phyloP scores from a whole-genome alignment of 2,888 invertebrate species.

The Rhingia campestris region DNA sequence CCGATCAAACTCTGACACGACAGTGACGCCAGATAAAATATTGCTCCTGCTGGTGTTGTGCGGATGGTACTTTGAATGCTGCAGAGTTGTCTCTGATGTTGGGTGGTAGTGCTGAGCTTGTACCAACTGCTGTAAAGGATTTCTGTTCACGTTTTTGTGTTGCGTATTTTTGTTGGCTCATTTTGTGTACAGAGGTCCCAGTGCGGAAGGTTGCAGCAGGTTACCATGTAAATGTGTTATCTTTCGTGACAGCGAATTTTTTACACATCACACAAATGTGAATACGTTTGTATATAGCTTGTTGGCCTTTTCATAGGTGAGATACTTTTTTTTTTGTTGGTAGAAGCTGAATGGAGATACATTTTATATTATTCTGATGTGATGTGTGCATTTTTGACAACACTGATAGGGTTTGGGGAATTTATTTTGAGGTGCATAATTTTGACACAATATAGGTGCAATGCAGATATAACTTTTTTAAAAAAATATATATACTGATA shows the following conservation, averaged over 20 bases:
- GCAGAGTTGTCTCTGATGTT: constrained; percentile 69
- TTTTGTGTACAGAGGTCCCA: constrained; percentile 39
- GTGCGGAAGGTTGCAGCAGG: constrained; percentile 70
- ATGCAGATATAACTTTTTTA: not conserved
- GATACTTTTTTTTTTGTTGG: constrained; percentile 38
- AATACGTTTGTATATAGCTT: constrained; percentile 41
- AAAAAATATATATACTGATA: no score
- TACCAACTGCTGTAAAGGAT: constrained; percentile 39
- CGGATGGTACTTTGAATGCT: constrained; percentile 69
- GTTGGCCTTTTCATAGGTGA: constrained; percentile 28
- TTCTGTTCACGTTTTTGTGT: constrained; percentile 34
- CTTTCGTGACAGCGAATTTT: constrained; percentile 71
- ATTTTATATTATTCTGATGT: constrained; percentile 52
- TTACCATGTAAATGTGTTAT: constrained; percentile 71
- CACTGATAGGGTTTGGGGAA: constrained; percentile 17
- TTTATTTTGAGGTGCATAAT: not conserved
- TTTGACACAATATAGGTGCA: no score
- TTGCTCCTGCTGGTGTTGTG: constrained; percentile 67
- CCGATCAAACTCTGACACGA: constrained; percentile 74
- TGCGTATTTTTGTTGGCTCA: not conserved
- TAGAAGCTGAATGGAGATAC: constrained; percentile 30
- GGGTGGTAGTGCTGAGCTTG: constrained; percentile 34
- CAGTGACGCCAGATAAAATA: constrained; percentile 75
- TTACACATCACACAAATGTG: constrained; percentile 69
- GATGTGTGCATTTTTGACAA: constrained; percentile 55